phyloP scores from a whole-genome alignment of 2,113 vertebrate genomes.

The Bos indicus region DNA sequence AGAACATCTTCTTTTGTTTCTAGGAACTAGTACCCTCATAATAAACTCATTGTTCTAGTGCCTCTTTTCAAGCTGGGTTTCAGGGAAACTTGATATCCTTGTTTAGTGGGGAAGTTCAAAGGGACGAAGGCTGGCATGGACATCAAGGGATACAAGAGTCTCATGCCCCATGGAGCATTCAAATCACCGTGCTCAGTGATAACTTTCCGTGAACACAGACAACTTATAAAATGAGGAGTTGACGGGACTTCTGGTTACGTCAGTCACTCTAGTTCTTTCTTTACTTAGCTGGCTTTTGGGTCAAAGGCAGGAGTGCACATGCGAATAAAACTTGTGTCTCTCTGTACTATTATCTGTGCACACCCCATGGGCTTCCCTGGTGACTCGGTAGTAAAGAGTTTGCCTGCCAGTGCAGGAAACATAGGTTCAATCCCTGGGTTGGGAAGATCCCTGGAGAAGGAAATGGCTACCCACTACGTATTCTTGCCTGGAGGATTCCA shows the following conservation, averaged over 20 bases:
- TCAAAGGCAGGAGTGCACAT: neutral
- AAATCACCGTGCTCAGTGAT: no score
- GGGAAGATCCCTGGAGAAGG: neutral
- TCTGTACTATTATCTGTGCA: neutral
- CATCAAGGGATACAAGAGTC: neutral
- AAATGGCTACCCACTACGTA: neutral
- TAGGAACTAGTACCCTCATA: neutral
- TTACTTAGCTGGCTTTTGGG: neutral
- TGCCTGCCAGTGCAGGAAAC: neutral
- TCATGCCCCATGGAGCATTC: neutral
- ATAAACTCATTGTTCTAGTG: neutral
- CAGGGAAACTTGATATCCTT: neutral
- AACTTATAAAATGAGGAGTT: neutral
- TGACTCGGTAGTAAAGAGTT: neutral
- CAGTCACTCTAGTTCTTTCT: neutral
- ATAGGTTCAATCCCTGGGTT: neutral
- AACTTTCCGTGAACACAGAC: neutral
- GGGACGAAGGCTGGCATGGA: neutral
- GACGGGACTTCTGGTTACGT: neutral
- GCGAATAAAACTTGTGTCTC: neutral
- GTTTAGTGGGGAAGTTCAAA: neutral
- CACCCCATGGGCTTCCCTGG: neutral
- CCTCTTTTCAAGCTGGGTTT: neutral
- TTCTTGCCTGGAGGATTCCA: neutral
- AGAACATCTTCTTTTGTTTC: neutral